A percentile compares a stretch with the other conserved stretches of the same genome.
phyloP scores from a whole-genome alignment of 1,140 invertebrate genomes.

The Halyomorpha halys region DNA sequence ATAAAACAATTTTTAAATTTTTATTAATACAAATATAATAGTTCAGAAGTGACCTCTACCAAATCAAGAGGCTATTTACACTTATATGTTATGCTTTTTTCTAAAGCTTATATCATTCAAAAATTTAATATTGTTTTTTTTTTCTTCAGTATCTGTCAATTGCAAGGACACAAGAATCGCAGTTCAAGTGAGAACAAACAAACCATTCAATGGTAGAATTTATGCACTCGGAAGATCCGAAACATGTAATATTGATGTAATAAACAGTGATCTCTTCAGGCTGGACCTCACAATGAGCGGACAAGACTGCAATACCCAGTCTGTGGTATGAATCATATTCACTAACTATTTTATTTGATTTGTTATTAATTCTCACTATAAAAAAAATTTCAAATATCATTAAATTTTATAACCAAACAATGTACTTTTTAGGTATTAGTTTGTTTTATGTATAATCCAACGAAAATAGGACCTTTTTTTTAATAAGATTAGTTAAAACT shows the following conservation, averaged over 20 bases:
- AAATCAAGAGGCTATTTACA: too few species aligned
- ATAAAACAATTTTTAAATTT: too few species aligned
- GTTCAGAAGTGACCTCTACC: too few species aligned
- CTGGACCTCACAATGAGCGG: constrained; percentile 85
- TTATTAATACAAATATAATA: too few species aligned
- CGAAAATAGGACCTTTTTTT: too few species aligned
- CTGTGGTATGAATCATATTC: constrained; percentile 54
- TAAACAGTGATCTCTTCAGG: constrained; percentile 82
- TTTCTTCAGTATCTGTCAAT: constrained; percentile 70
- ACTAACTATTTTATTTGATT: not conserved
- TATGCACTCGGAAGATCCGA: constrained; percentile 86
- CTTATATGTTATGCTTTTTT: too few species aligned
- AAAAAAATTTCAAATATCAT: too few species aligned
- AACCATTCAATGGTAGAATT: constrained; percentile 87
- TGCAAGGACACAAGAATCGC: constrained; percentile 90
- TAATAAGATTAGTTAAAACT: too few species aligned
- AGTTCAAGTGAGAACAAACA: constrained; percentile 82
- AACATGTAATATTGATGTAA: constrained; percentile 88
- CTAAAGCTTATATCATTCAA: too few species aligned
- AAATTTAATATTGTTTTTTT: not conserved
- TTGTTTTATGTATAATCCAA: too few species aligned
- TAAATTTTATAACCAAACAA: too few species aligned
- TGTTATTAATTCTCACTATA: not conserved
- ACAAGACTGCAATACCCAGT: constrained; percentile 88
- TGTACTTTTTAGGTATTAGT: too few species aligned